Evolutionary conservation across 2,797 vertebrate genomes (phyloP).

Genomic region (Miichthys miiuy): DNA sequence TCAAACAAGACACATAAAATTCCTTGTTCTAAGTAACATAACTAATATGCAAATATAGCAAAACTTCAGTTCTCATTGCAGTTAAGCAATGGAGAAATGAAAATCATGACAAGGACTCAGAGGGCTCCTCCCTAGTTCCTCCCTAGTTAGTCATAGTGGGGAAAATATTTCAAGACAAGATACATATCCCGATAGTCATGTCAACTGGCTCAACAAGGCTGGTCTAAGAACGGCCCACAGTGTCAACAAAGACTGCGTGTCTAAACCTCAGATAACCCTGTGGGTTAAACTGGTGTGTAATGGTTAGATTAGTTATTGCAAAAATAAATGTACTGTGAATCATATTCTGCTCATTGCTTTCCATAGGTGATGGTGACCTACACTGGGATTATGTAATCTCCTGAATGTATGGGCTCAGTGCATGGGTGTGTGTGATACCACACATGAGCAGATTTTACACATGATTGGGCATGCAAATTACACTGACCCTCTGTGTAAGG

Average conservation of each 20-base stretch:
- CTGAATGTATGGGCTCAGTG: slow-evolving; percentile 7
- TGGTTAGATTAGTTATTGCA: slow-evolving; percentile 13
- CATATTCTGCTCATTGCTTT: not conserved
- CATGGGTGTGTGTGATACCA: slow-evolving; percentile 1
- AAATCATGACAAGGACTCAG: not conserved
- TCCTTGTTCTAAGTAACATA: not conserved
- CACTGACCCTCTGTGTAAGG: slow-evolving; percentile 34
- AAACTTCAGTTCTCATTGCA: not conserved
- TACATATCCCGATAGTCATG: slow-evolving; percentile 19
- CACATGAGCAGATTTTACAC: slow-evolving; percentile 40
- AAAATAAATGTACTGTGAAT: slow-evolving; percentile 23
- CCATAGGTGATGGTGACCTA: slow-evolving; percentile 21
- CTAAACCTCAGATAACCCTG: slow-evolving; percentile 25
- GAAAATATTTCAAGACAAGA: not conserved
- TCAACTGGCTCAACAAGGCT: slow-evolving; percentile 12
- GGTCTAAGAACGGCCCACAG: not conserved
- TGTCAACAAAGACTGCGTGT: not conserved
- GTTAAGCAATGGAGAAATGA: not conserved
- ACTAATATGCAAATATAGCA: not conserved
- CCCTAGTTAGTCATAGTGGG: slow-evolving; percentile 16
- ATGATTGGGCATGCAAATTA: slow-evolving; percentile 41
- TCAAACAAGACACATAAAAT: not conserved
- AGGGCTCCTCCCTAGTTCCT: not conserved
- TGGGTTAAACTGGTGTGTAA: not conserved
- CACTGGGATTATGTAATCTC: slow-evolving; percentile 45